A percentile compares a stretch with the other conserved stretches of the same genome.
Evolutionary conservation across 2,113 vertebrate genomes (phyloP).

Genomic region (Hippocampus abdominalis): DNA sequence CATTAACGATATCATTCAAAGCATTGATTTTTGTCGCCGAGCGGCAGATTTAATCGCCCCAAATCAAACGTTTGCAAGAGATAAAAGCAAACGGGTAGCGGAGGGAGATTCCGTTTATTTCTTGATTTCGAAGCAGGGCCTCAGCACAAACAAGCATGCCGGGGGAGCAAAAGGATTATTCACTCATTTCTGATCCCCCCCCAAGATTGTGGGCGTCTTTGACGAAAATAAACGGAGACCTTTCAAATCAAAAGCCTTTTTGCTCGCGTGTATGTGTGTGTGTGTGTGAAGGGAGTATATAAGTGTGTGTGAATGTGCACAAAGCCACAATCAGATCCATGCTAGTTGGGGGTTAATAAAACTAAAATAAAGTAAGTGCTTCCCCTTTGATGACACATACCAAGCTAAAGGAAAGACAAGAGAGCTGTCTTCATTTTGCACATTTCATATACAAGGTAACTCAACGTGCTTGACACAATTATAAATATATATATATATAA

Average conservation of each 20-base stretch:
- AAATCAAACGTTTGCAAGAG: not conserved
- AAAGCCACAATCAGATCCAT: not conserved
- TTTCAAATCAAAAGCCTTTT: not conserved
- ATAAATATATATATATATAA: too few species aligned
- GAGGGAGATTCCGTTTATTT: not conserved
- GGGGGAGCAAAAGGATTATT: conserved; percentile 1
- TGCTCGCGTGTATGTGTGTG: not conserved
- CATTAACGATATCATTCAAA: conserved; percentile 2
- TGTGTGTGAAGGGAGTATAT: too few species aligned
- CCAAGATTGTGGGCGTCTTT: not conserved
- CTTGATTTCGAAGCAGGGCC: not conserved
- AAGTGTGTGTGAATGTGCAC: not conserved
- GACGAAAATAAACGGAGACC: not conserved
- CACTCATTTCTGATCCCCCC: conserved; percentile 2
- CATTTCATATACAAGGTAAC: too few species aligned
- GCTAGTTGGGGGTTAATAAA: too few species aligned
- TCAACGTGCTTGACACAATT: too few species aligned
- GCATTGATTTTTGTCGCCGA: not conserved
- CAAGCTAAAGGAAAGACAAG: too few species aligned
- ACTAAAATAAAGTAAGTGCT: too few species aligned
- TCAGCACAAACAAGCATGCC: not conserved
- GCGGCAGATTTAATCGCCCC: not conserved
- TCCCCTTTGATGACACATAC: too few species aligned
- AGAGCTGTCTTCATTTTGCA: too few species aligned
- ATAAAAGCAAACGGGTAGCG: not conserved